These are phyloP conservation scores for Macrophya alboannulata DNA, from an alignment of 2,888 invertebrate genomes.

Conservation along the genomic window DNA sequence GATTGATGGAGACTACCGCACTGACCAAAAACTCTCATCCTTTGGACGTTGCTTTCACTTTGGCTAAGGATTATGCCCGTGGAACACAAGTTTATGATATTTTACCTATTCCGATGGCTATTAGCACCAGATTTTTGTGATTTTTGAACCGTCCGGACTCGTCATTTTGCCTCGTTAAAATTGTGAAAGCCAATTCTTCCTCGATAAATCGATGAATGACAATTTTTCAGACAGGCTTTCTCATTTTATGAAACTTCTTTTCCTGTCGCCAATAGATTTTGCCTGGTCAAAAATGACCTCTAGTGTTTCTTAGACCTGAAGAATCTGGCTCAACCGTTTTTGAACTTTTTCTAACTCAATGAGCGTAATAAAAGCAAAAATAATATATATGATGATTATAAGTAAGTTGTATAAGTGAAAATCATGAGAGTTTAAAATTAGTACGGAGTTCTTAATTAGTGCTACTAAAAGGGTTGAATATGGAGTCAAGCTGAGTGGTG, in stretches of 20 bases:
- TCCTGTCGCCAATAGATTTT: not conserved
- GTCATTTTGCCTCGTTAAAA: too few species aligned
- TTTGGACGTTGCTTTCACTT: too few species aligned
- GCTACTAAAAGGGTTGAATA: constrained; percentile 11
- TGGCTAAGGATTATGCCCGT: too few species aligned
- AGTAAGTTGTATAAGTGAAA: not conserved
- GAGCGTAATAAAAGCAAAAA: not conserved
- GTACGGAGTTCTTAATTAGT: not conserved
- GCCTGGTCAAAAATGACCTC: not conserved
- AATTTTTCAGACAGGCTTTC: too few species aligned
- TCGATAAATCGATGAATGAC: too few species aligned
- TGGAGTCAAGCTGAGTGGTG: not conserved
- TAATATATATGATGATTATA: not conserved
- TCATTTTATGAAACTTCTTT: not conserved
- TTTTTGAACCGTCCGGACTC: too few species aligned
- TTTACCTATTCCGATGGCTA: too few species aligned
- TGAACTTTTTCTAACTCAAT: not conserved
- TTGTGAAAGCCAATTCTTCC: too few species aligned
- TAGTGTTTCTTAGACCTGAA: not conserved
- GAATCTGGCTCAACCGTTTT: not conserved
- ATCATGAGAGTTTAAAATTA: not conserved
- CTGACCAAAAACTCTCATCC: too few species aligned
- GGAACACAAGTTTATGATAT: too few species aligned
- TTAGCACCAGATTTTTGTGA: too few species aligned
- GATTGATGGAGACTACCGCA: too few species aligned